Conservation (phyloP, 1,140 invertebrate species). For the Drosophila tropicalis region DNA sequence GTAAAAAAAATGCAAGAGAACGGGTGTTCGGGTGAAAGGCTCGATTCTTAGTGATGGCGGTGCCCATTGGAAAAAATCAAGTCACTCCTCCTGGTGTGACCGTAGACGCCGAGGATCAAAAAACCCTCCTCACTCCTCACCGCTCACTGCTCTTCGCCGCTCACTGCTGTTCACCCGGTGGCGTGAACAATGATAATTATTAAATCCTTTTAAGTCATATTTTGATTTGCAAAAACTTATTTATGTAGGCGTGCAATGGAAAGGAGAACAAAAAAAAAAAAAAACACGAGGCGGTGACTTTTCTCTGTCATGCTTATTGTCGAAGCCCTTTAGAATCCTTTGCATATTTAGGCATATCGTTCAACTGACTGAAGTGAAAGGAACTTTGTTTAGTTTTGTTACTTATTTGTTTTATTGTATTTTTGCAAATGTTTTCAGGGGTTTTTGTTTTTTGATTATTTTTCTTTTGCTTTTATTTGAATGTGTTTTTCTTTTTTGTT, state of each 20-base stretch:
- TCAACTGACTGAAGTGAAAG: background rate
- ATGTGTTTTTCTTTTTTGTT: slow-evolving; percentile 15
- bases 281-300: slow-evolving; percentile 1
- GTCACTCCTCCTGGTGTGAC: too few species aligned
- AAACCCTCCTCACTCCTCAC: too few species aligned
- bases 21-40: too few species aligned
- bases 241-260: background rate
- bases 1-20: too few species aligned
- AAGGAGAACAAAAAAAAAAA: background rate
- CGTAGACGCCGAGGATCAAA: too few species aligned
- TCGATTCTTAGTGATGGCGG: too few species aligned
- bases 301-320: slow-evolving; percentile 1
- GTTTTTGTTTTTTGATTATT: background rate
- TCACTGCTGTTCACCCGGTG: too few species aligned
- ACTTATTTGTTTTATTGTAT: slow-evolving; percentile 8
- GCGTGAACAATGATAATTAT: too few species aligned
- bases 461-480: slow-evolving; percentile 8
- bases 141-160: too few species aligned
- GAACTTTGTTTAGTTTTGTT: background rate
- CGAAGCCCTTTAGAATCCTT: background rate
- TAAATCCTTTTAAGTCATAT: too few species aligned
- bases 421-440: background rate
- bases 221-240: background rate
- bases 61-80: too few species aligned
- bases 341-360: background rate